Evolutionary conservation across 2,797 vertebrate genomes (phyloP), one percentile per base, ranked within the genome.

Genomic region (Lacerta viridis): DNA sequence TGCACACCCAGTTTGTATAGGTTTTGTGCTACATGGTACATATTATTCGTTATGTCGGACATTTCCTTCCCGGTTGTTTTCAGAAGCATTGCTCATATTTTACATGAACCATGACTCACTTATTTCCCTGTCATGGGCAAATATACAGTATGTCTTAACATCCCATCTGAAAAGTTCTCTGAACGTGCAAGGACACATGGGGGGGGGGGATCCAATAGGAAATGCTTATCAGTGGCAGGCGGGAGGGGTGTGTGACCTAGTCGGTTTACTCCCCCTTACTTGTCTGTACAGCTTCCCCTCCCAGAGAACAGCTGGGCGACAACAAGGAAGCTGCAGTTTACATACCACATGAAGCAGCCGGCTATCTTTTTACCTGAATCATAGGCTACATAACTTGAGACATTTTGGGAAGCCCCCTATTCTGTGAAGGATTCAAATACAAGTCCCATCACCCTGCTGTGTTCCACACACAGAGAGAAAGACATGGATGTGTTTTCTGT

Each of bases 341-440:
- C 91, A 90, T 84, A 84, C 84, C 87, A 29, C 36, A 81, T 68
- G 11, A 71, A 88, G 88, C 39, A 27, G 84, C 89, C 64, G 7
- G 15, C 87, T 79, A 71, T 77, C 87, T 91, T 90, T 91, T 85
- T 83, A 2, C 0, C 68, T 96, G 96, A 96, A 95, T 97, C 96
- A 97, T 13, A 80, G 71, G 78, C 90, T 87, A 29, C 61, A 50
- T 87, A 43, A 55, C 92, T 96, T 97, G 94, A 94, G 76, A 94
- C 92, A 88, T 94, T 94, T 92, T 91, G 96, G 96, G 92, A 97
- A 97, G 92, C 96, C 96, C 61, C 61, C 20, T 64, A 18, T 43
- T 71, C 50, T 83, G 89, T 89, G 93, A 96, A 95, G 95, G 74
- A 83, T 92, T 96, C 92, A 96, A 94, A 92, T 85, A 91, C 91